Conservation (phyloP, 2,888 invertebrate species). For the Drosophila borborema region DNA sequence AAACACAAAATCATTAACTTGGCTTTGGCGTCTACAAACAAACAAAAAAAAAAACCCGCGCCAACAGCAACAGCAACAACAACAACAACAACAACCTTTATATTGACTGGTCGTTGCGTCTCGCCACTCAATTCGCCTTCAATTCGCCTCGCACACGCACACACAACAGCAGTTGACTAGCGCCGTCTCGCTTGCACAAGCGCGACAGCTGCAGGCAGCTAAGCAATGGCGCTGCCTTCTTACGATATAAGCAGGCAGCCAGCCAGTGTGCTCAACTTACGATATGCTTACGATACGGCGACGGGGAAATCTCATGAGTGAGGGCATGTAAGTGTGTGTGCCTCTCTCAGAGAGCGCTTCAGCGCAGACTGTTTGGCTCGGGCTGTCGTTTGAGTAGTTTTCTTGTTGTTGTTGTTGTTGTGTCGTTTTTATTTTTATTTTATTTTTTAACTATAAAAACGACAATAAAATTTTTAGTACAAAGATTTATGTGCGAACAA, state of each 20-base stretch:
- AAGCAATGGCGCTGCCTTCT: constrained; percentile 77
- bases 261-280: constrained; percentile 65
- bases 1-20: constrained; percentile 71
- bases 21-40: constrained; percentile 54
- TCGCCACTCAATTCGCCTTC: constrained; percentile 66
- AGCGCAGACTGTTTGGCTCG: constrained; percentile 69
- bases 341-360: constrained; percentile 39
- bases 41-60: constrained; percentile 24
- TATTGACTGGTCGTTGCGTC: constrained; percentile 53
- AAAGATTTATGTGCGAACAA: constrained; percentile 84
- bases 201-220: constrained; percentile 37
- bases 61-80: constrained; percentile 39
- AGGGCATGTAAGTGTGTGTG: constrained; percentile 14
- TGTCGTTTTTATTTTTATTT: constrained; percentile 30
- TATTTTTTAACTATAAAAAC: constrained; percentile 73
- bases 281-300: constrained; percentile 62
- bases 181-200: constrained; percentile 60
- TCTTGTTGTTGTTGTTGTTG: constrained; percentile 24
- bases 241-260: constrained; percentile 68
- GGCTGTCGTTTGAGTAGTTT: constrained; percentile 51
- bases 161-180: constrained; percentile 38
- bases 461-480: constrained; percentile 81
- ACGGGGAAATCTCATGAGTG: constrained; percentile 61
- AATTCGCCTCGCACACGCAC: constrained; percentile 61
- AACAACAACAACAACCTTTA: constrained; percentile 21